Conservation (phyloP, 2,113 vertebrate species). For the Crotalus tigris region DNA sequence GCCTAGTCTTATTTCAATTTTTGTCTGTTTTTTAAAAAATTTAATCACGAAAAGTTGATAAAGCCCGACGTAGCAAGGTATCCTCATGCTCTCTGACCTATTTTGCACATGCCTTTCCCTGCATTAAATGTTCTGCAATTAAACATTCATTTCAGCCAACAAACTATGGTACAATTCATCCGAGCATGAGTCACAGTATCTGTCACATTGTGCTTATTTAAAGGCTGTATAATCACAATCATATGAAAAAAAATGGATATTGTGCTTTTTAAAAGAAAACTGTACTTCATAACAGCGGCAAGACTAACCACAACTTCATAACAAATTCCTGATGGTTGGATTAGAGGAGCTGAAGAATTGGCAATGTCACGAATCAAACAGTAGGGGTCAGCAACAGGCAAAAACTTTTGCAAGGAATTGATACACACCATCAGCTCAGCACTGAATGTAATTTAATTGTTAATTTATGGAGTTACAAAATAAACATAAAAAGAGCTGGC, state of each 20-base stretch:
- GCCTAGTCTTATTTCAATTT: neutral
- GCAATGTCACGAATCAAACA: slow-evolving; percentile 32
- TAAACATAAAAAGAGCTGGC: neutral
- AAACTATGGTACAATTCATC: slow-evolving; percentile 27
- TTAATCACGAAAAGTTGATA: neutral
- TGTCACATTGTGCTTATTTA: slow-evolving; percentile 49
- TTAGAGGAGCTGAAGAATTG: neutral
- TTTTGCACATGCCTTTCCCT: neutral
- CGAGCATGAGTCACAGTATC: slow-evolving; percentile 51
- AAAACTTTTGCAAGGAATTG: neutral
- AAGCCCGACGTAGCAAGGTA: neutral
- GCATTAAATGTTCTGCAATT: neutral
- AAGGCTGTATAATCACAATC: slow-evolving; percentile 53
- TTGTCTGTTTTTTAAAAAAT: neutral
- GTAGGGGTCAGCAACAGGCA: slow-evolving; percentile 68
- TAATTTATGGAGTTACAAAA: neutral
- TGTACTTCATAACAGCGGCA: slow-evolving; percentile 54
- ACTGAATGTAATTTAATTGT: neutral
- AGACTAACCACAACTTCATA: slow-evolving; percentile 62
- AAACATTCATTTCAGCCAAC: slow-evolving; percentile 31
- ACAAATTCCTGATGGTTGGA: slow-evolving; percentile 63
- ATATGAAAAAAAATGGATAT: slow-evolving; percentile 55
- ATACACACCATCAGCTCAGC: neutral
- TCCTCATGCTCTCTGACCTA: neutral
- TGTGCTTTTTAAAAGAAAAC: slow-evolving; percentile 66